Base-by-base conservation (phyloP, 2,797 vertebrate species). In the Megalops cyprinoides region DNA sequence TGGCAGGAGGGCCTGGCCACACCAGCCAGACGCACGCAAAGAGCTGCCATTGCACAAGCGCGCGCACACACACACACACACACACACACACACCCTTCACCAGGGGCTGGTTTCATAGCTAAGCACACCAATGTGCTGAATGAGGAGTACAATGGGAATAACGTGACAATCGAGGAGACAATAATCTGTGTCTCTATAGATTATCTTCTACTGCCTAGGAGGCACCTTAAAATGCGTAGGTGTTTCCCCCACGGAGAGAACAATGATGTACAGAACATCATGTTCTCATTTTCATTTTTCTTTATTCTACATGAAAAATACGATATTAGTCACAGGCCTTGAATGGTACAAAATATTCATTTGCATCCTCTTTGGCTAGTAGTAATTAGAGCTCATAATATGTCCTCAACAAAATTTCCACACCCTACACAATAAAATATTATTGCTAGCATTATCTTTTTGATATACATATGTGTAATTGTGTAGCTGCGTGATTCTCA, bases 21-120 rank as follows among this genome's bases (percentile, higher is more conserved):
- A 9, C 82, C 88, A 90, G 91, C 83, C 88, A 90, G 91, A 86
- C 83, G 73, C 79, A 82, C 81, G 69, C 81, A 89, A 79, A 65
- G 60, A 65, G 60, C 60, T 65, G 60, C 10, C 31, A 48, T 46
- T 31, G 14, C 12, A 23, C 39, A 34, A 4, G n/a, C 78, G 46
- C 58, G 34, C 56, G 5, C 28, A 1, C 31, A 60, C 20, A 39
- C 37, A 4, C 55, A 44, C 31, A 56, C 31, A 65, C 28, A 42
- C 42, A 42, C 12, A 34, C 25, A 14, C 60, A 48, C 62, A 67
- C 62, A 67, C 14, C 37, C 42, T 42, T 69, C 60, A 31, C 37
- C 48, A 56, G 9, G 9, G 39, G 42, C 39, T 15, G 3, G 6
- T 37, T 80, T 75, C 55, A 75, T 34, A 49, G 39, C 44, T 12